Base-by-base conservation (phyloP, 2,113 vertebrate genomes). In the Odocoileus hemionus region DNA sequence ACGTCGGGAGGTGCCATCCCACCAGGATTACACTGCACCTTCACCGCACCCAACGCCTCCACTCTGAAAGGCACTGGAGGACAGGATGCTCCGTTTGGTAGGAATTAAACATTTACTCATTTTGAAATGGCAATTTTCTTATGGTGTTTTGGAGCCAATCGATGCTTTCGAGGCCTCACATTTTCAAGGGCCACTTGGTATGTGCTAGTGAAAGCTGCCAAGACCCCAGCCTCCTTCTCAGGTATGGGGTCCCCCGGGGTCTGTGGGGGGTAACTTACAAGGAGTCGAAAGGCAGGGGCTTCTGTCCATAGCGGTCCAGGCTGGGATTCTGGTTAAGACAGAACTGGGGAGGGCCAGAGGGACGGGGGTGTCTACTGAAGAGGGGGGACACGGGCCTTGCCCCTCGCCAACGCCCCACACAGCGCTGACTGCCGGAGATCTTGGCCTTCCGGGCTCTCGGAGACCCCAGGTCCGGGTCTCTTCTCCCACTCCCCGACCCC, bases 241-340 rank as follows among this genome's bases (percentile, higher is more conserved):
- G 30, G 52, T 13, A 17, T 25, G 87, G 55, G 80, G 52, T 8
- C 13, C 70, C 70, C 60, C 0, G 1, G 8, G 47, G 47, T 3
- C 9, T 30, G 50, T 11, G 67, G 16, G 50, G 55, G 3, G 1
- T 76, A 90, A 98, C 98, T 98, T 93, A 99, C 98, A 97, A 70
- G 4, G 98, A 95, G 39, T 98, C 96, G 74, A 95, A 97, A 78
- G 98, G 98, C 50, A 98, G 33, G 5, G 98, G 98, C 83, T 97
- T 98, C 64, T 98, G 98, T 85, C 98, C 98, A 0, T 98, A 98
- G 45, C 86, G 78, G 74, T 98, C 97, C 88, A 99, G 92, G 82
- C 98, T 97, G 57, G 98, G 98, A 89, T 98, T 98, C 95, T 98
- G 98, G 43, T 96, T 98, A 89, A 99, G 97, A 86, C 98, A 98